A percentile compares a stretch with the other conserved stretches of the same genome.
phyloP scores from a whole-genome alignment of 2,113 vertebrate genomes.

The Genyomyrus donnyi region DNA sequence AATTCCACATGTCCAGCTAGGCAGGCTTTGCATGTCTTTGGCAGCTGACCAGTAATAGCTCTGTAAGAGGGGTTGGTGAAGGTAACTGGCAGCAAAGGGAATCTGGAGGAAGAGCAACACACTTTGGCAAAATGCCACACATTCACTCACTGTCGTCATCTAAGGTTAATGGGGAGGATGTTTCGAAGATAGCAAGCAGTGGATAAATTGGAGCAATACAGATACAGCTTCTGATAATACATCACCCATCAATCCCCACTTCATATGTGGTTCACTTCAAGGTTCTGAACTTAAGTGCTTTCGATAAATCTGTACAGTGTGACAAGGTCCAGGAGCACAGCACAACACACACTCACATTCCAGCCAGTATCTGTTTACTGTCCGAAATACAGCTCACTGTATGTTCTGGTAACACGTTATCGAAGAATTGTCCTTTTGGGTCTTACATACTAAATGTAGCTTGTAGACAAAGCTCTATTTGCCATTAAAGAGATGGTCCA shows the following conservation, averaged over 20 bases:
- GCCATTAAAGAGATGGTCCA: background rate
- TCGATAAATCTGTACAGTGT: background rate
- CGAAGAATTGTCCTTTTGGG: background rate
- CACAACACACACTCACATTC: background rate
- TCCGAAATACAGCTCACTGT: background rate
- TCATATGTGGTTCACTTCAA: slow-evolving; percentile 36
- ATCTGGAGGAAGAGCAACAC: slow-evolving; percentile 43
- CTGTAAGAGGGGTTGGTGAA: slow-evolving; percentile 32
- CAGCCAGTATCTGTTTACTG: background rate
- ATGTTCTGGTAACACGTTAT: background rate
- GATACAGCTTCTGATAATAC: slow-evolving; percentile 23
- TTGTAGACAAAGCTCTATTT: background rate
- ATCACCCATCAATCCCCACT: slow-evolving; percentile 35
- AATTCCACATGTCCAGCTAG: slow-evolving; percentile 21
- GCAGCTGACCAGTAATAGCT: slow-evolving; percentile 47
- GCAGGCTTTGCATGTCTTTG: slow-evolving; percentile 27
- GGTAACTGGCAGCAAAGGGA: slow-evolving; percentile 45
- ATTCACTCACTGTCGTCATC: slow-evolving; percentile 24
- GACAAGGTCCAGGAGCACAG: background rate
- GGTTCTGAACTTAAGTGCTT: slow-evolving; percentile 28
- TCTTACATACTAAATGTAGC: background rate
- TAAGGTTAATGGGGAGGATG: slow-evolving; percentile 4
- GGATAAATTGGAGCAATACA: slow-evolving; percentile 20
- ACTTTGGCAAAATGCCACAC: slow-evolving; percentile 46
- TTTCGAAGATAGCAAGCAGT: slow-evolving; percentile 5